A percentile compares a stretch with the other conserved stretches of the same genome.
Evolutionary conservation across 2,797 vertebrate species (phyloP).

Genomic region (Sebastes ruberrimus): DNA sequence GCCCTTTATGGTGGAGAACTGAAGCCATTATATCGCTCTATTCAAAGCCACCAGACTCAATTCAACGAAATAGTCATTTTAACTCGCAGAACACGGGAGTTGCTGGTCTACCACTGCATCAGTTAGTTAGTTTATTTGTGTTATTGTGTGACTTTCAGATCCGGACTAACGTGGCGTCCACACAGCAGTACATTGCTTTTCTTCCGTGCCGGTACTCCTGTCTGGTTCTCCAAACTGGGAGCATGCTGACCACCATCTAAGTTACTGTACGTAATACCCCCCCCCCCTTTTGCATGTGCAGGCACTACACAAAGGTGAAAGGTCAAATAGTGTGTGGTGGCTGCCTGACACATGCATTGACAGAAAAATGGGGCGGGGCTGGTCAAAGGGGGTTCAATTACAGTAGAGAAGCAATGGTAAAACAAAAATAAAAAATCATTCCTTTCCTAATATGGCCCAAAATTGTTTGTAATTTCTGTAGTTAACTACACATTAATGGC

Average conservation of each 20-base stretch:
- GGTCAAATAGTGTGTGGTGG: not conserved
- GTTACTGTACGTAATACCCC: not conserved
- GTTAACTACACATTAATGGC: not conserved
- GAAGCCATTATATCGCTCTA: not conserved
- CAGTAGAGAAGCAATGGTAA: not conserved
- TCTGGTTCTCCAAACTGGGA: not conserved
- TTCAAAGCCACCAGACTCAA: not conserved
- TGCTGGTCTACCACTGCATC: not conserved
- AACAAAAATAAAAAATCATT: not conserved
- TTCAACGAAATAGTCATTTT: not conserved
- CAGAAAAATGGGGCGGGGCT: not conserved
- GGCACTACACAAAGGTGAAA: not conserved
- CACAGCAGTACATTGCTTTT: not conserved
- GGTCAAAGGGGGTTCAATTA: not conserved
- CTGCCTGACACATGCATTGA: not conserved
- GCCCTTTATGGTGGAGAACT: not conserved
- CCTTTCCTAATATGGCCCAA: not conserved
- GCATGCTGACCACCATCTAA: not conserved
- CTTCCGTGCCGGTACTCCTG: not conserved
- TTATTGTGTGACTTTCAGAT: not conserved
- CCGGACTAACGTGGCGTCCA: not conserved
- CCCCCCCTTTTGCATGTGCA: not conserved
- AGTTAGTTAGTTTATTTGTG: not conserved
- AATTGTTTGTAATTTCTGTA: not conserved
- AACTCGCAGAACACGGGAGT: not conserved